Conservation (phyloP, 2,888 invertebrate species). For the Drosophila kambysellisi region DNA sequence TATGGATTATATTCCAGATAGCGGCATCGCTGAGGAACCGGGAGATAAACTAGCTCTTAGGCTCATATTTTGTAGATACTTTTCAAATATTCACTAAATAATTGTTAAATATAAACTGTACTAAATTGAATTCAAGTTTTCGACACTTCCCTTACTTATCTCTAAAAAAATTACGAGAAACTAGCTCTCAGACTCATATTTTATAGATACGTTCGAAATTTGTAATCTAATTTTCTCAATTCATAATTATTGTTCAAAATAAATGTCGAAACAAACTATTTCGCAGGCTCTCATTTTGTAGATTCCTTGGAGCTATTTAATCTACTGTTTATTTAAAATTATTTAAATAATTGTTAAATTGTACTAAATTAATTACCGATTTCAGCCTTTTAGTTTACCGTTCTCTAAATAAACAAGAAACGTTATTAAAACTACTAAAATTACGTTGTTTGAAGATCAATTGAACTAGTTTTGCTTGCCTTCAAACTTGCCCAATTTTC, state of each 20-base stretch:
- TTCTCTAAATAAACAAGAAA: conserved; percentile 46
- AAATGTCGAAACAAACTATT: not conserved
- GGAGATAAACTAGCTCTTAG: conserved; percentile 55
- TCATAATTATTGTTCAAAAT: not conserved
- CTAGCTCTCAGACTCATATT: not conserved
- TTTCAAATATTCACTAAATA: conserved; percentile 10
- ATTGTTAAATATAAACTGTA: not conserved
- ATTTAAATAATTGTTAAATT: not conserved
- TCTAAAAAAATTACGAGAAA: not conserved
- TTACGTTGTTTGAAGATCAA: conserved; percentile 50
- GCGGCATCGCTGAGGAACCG: conserved; percentile 32
- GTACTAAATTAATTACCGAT: not conserved
- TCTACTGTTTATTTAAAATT: not conserved
- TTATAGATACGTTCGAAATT: conserved; percentile 14
- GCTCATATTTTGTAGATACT: conserved; percentile 34
- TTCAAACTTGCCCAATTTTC: conserved; percentile 56
- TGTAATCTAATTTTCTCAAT: not conserved
- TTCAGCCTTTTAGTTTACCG: conserved; percentile 21
- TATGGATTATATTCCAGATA: conserved; percentile 62
- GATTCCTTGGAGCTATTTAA: not conserved
- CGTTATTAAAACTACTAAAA: conserved; percentile 32
- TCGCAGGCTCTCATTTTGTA: not conserved
- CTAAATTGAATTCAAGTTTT: not conserved
- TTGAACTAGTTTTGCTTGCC: conserved; percentile 17
- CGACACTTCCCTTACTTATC: not conserved